These are phyloP conservation scores for Synanceia verrucosa DNA, from an alignment of 2,797 vertebrate species.

Conservation along the genomic window DNA sequence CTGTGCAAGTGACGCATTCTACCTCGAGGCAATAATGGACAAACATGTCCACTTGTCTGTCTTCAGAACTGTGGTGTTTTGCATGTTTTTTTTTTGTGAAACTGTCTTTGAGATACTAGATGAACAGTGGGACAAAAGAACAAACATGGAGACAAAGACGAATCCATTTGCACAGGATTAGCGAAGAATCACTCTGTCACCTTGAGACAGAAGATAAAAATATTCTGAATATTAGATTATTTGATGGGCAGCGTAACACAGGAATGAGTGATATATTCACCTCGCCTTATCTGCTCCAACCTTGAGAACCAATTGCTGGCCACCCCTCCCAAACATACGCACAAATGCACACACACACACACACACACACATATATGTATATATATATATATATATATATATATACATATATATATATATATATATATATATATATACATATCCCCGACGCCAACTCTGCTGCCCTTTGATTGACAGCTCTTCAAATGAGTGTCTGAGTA, in stretches of 20 bases:
- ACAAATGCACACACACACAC: conserved; percentile 55
- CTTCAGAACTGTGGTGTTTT: neutral
- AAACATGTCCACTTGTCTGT: conserved; percentile 10
- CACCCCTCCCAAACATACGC: conserved; percentile 45
- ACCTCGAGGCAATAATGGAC: conserved; percentile 15
- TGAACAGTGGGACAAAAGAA: conserved; percentile 14
- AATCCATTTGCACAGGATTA: neutral
- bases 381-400: too few relatives aligned
- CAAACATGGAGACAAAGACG: neutral
- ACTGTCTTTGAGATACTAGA: neutral
- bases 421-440: conserved; percentile 56
- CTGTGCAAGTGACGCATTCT: conserved; percentile 1
- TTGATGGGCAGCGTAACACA: conserved; percentile 47
- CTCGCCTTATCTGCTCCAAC: conserved; percentile 82
- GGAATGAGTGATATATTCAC: conserved; percentile 78
- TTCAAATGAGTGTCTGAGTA: conserved; percentile 93
- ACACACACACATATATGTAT: conserved; percentile 47
- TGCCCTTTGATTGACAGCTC: conserved; percentile 90
- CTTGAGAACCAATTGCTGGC: conserved; percentile 78
- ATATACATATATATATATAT: conserved; percentile 52
- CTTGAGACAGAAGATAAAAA: conserved; percentile 55
- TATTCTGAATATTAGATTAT: conserved; percentile 62
- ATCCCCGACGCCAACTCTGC: conserved; percentile 51
- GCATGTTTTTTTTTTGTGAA: neutral
- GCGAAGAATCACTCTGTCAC: too few relatives aligned